phyloP scores from a whole-genome alignment of 2,888 invertebrate genomes.

The Panzeria rudis region DNA sequence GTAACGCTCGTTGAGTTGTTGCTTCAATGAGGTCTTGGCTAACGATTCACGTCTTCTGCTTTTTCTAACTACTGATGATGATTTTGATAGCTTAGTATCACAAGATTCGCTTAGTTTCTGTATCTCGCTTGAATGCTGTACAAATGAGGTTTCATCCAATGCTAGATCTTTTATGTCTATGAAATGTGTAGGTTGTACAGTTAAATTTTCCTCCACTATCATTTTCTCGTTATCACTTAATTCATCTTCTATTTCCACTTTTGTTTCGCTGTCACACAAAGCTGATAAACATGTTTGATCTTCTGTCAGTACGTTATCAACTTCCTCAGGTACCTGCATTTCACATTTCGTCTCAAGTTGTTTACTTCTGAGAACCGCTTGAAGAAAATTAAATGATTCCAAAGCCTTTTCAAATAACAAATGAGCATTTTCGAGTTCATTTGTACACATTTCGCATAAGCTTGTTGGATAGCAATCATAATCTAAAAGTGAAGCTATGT shows the following conservation, averaged over 20 bases:
- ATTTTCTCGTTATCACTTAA: neutral
- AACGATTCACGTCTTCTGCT: neutral
- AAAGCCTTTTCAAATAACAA: conserved; percentile 40
- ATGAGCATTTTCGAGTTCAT: conserved; percentile 30
- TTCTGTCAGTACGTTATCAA: neutral
- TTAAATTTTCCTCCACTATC: neutral
- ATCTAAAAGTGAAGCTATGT: conserved; percentile 23
- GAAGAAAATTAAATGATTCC: conserved; percentile 19
- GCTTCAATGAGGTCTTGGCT: neutral
- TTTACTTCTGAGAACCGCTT: neutral
- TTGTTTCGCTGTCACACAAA: too few species aligned
- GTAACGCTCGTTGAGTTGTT: neutral
- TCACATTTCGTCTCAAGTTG: neutral
- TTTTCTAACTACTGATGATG: neutral
- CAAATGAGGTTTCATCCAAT: neutral
- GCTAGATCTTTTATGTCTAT: neutral
- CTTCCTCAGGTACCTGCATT: neutral
- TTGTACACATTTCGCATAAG: conserved; percentile 41
- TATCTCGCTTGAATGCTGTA: neutral
- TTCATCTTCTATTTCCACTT: too few species aligned
- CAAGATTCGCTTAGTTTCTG: neutral
- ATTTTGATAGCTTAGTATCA: neutral
- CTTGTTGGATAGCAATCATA: conserved; percentile 16
- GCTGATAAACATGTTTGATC: neutral
- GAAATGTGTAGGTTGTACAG: conserved; percentile 6